Evolutionary conservation across 2,113 vertebrate genomes (phyloP).

Genomic region (Syrmaticus mikado): DNA sequence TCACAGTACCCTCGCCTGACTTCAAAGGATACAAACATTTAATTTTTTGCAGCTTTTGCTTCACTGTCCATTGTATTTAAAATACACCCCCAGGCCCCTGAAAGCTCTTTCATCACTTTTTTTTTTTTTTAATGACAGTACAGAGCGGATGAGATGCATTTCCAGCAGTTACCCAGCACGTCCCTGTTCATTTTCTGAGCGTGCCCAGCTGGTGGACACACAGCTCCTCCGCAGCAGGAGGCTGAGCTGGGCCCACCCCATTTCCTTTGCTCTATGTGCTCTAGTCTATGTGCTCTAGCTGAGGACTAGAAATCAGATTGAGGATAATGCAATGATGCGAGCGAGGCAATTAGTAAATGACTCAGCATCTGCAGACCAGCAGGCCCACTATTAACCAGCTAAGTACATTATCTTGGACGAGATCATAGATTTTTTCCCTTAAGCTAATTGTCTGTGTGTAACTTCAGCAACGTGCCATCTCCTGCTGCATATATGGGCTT

Average conservation of each 20-base stretch:
- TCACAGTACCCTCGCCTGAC: not conserved
- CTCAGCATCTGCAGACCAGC: conserved; percentile 41
- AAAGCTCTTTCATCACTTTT: not conserved
- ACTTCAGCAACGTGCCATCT: not conserved
- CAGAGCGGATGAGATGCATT: not conserved
- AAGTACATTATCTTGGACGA: not conserved
- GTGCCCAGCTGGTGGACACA: not conserved
- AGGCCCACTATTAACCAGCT: conserved; percentile 12
- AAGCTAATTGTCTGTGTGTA: not conserved
- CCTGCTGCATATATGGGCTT: not conserved
- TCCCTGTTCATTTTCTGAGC: not conserved
- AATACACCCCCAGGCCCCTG: not conserved
- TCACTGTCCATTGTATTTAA: conserved; percentile 28
- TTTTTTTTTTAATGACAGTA: not conserved
- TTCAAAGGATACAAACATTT: conserved; percentile 37
- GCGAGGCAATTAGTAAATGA: conserved; percentile 24
- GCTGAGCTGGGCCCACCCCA: not conserved
- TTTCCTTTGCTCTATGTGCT: not conserved
- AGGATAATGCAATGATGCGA: not conserved
- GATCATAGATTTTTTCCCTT: not conserved
- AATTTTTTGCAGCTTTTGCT: conserved; percentile 38
- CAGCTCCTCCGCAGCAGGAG: not conserved
- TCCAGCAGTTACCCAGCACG: not conserved
- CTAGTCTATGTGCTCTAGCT: too few relatives aligned
- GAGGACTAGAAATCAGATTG: not conserved